These are phyloP conservation scores for Mus spretus DNA, from an alignment of 2,797 vertebrate species.

Conservation along the genomic window DNA sequence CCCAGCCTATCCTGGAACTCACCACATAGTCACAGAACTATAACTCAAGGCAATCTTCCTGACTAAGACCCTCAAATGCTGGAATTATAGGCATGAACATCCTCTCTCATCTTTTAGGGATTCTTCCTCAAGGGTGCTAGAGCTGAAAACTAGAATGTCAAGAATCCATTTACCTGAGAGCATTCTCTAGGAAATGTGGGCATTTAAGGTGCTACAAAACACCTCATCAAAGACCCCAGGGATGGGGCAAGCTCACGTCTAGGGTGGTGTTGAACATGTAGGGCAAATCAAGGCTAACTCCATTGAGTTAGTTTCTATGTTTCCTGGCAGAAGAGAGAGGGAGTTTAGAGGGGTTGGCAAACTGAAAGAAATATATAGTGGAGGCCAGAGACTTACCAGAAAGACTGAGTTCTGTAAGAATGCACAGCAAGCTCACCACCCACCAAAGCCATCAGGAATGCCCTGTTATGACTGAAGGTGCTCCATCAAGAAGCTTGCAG, in stretches of 20 bases:
- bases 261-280: too few relatives aligned
- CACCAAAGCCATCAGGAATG: not conserved
- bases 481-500: rapidly evolving
- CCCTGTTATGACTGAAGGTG: rapidly evolving
- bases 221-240: not conserved
- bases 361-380: not conserved
- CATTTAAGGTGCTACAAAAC: not conserved
- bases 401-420: rapidly evolving
- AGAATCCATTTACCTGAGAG: not conserved
- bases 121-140: not conserved
- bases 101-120: not conserved
- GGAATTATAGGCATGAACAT: not conserved
- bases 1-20: not conserved
- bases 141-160: not conserved
- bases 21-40: not conserved
- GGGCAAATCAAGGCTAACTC: not conserved
- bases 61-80: not conserved
- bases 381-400: not conserved
- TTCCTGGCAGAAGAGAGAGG: not conserved
- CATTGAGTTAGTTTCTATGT: not conserved
- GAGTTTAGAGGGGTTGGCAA: not conserved
- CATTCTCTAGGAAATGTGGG: not conserved
- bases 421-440: rapidly evolving
- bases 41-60: not conserved
- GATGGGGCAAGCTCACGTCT: not conserved